phyloP scores from a whole-genome alignment of 2,888 invertebrate genomes.

The Thysanoteuthis rhombus region DNA sequence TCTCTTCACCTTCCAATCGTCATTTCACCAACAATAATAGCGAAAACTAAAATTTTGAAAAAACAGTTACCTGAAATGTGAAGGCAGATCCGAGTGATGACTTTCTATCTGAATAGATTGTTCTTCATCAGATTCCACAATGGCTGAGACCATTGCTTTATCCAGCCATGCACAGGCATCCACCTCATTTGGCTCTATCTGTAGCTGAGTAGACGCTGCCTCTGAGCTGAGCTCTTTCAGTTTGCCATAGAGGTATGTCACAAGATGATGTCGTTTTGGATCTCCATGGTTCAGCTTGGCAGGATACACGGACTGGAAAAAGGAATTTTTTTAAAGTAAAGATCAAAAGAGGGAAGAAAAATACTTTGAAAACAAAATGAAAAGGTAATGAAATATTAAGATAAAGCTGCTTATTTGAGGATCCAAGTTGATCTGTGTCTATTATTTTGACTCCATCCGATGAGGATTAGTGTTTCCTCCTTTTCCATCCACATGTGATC shows the following conservation, averaged over 20 bases:
- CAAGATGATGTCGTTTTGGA: conserved; percentile 68
- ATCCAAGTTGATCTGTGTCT: no score
- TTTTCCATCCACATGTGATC: no score
- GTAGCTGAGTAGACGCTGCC: conserved; percentile 44
- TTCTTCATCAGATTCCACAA: conserved; percentile 54
- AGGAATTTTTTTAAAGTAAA: neutral
- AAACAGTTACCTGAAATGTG: neutral
- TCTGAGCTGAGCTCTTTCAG: conserved; percentile 50
- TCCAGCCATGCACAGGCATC: conserved; percentile 66
- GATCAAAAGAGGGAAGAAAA: no score
- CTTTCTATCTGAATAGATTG: conserved; percentile 26
- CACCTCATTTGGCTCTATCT: conserved; percentile 65
- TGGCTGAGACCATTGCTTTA: conserved; percentile 45
- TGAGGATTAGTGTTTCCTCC: no score
- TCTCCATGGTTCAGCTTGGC: conserved; percentile 63
- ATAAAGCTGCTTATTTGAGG: no score
- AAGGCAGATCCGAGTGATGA: neutral
- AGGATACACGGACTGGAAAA: conserved; percentile 68
- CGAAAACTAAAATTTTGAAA: neutral
- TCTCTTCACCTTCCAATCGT: no score
- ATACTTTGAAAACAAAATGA: no score
- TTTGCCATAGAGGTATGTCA: conserved; percentile 66
- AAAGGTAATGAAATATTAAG: no score
- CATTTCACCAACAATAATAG: no score
- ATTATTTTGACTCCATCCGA: no score